A percentile compares a stretch with the other conserved stretches of the same genome.
These are phyloP conservation scores for Eriocheir sinensis DNA, from an alignment of 1,140 invertebrate species.

Conservation along the genomic window DNA sequence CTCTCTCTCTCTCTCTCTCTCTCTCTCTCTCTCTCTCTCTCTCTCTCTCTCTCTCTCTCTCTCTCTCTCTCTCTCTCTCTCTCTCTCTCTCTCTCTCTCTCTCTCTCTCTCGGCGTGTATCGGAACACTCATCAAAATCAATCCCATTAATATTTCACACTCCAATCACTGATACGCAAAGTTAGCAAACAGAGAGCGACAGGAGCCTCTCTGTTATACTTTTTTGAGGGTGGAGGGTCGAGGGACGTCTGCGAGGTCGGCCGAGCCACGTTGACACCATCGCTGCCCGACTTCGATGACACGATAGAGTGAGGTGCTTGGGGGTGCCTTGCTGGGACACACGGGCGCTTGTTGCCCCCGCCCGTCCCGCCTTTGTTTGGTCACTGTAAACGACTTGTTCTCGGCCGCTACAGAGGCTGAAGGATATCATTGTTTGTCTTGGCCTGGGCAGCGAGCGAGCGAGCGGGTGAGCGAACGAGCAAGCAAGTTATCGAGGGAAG, in stretches of 20 bases:
- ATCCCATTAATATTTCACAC: constrained; percentile 1
- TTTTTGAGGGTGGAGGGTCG: too few species aligned
- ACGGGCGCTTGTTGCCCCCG: background rate
- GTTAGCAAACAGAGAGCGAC: background rate
- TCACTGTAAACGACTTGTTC: background rate
- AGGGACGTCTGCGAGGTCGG: background rate
- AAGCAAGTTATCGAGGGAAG: background rate
- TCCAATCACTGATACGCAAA: background rate
- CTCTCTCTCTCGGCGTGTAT: background rate
- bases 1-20: too few species aligned
- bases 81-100: too few species aligned
- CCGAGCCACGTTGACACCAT: background rate
- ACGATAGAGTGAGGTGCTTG: background rate
- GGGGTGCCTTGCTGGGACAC: background rate
- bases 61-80: too few species aligned
- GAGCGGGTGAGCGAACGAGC: background rate
- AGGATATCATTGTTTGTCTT: background rate
- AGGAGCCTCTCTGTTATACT: too few species aligned
- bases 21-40: too few species aligned
- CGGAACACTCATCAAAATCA: background rate
- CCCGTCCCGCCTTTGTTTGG: background rate
- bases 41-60: too few species aligned
- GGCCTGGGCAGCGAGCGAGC: background rate
- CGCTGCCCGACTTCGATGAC: background rate
- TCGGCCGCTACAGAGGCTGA: background rate